These are phyloP conservation scores for Pseudorhiza aurosa DNA, from an alignment of 30 jellyfish, hydroid and myxozoan genomes.

Conservation along the genomic window DNA sequence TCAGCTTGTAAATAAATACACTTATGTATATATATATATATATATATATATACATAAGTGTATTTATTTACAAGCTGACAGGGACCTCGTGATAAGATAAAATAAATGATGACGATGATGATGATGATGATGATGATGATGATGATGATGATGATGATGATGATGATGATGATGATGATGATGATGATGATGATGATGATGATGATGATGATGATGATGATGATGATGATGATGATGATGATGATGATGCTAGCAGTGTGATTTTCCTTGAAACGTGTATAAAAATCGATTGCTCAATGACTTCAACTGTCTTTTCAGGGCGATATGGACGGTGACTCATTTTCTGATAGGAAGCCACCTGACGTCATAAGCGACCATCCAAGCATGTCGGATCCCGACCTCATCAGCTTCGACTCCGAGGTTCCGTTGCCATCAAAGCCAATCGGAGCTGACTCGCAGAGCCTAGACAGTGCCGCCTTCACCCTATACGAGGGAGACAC, in stretches of 20 bases:
- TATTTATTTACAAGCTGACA: neutral
- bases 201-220: too few relatives aligned
- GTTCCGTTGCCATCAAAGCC: conserved; percentile 39
- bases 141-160: too few relatives aligned
- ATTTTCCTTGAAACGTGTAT: too few relatives aligned
- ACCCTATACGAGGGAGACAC: conserved; percentile 83
- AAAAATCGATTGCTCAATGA: neutral
- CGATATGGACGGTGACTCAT: conserved; percentile 5
- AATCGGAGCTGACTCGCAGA: conserved; percentile 78
- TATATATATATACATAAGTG: neutral
- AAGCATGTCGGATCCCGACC: conserved; percentile 79
- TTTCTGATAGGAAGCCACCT: conserved; percentile 50
- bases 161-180: too few relatives aligned
- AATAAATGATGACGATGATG: too few relatives aligned
- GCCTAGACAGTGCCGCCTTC: conserved; percentile 91
- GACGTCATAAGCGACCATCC: conserved; percentile 65
- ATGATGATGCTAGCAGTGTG: too few relatives aligned
- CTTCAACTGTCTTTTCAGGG: conserved; percentile 7
- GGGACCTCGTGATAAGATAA: neutral
- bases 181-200: too few relatives aligned
- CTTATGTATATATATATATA: neutral
- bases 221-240: too few relatives aligned
- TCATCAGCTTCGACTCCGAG: conserved; percentile 69
- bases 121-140: too few relatives aligned
- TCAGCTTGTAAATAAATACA: too few relatives aligned